A percentile compares a stretch with the other conserved stretches of the same genome.
Conservation (phyloP, 2,888 invertebrate genomes). For the Patella pellucida region DNA sequence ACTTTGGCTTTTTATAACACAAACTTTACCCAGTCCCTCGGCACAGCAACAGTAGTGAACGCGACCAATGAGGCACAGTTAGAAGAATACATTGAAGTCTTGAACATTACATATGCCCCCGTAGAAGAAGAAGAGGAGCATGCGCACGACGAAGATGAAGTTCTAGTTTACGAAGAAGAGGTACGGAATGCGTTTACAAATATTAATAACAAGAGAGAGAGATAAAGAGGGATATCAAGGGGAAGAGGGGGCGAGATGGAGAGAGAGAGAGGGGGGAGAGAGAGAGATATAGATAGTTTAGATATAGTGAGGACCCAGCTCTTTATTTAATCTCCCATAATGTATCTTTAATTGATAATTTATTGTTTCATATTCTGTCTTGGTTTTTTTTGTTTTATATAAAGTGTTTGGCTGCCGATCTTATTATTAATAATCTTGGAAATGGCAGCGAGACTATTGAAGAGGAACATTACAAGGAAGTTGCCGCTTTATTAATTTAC, state of each 20-base stretch:
- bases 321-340: too few relatives aligned
- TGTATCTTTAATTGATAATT: too few relatives aligned
- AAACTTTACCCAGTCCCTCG: background rate
- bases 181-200: background rate
- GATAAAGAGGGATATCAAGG: too few relatives aligned
- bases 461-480: background rate
- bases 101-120: background rate
- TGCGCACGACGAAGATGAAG: background rate
- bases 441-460: background rate
- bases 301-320: too few relatives aligned
- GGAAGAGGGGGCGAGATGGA: too few relatives aligned
- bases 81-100: background rate
- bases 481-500: background rate
- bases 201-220: too few relatives aligned
- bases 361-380: too few relatives aligned
- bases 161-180: background rate
- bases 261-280: too few relatives aligned
- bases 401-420: background rate
- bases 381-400: background rate
- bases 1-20: background rate
- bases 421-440: background rate
- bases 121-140: background rate
- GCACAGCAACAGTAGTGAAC: background rate
- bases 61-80: background rate
- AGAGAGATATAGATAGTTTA: too few relatives aligned